phyloP scores from a whole-genome alignment of 2,888 invertebrate genomes.

The Amphiduros pacificus region DNA sequence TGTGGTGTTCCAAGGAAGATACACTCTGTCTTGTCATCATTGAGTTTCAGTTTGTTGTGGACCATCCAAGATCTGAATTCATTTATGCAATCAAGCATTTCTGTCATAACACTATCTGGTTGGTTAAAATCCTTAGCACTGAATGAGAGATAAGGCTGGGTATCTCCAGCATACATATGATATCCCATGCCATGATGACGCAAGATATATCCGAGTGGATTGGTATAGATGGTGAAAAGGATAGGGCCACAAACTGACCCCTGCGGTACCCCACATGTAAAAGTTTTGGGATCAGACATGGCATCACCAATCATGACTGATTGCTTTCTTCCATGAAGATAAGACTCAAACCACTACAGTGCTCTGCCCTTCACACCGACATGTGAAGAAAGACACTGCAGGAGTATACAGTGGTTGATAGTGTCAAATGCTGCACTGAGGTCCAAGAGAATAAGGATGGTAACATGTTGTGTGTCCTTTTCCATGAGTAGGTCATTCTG shows the following conservation, averaged over 20 bases:
- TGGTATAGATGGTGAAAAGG: neutral
- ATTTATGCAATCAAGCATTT: no score
- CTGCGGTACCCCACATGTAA: neutral
- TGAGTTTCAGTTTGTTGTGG: no score
- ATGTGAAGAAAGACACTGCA: neutral
- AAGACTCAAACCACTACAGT: neutral
- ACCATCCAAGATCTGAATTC: no score
- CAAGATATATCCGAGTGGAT: neutral
- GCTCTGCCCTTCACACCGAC: neutral
- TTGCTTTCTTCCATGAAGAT: neutral
- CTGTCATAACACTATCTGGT: no score
- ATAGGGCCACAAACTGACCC: neutral
- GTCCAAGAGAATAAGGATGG: neutral
- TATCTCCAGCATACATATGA: neutral
- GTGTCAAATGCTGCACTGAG: constrained; percentile 3
- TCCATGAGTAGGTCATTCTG: neutral
- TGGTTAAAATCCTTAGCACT: no score
- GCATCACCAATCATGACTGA: neutral
- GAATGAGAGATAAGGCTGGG: neutral
- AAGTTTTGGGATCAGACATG: neutral
- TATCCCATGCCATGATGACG: neutral
- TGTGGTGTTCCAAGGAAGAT: no score
- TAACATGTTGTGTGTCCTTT: neutral
- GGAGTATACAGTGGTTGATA: neutral
- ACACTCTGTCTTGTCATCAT: no score